Conservation (phyloP, 2,113 vertebrate genomes). For the Marmota flaviventris region DNA sequence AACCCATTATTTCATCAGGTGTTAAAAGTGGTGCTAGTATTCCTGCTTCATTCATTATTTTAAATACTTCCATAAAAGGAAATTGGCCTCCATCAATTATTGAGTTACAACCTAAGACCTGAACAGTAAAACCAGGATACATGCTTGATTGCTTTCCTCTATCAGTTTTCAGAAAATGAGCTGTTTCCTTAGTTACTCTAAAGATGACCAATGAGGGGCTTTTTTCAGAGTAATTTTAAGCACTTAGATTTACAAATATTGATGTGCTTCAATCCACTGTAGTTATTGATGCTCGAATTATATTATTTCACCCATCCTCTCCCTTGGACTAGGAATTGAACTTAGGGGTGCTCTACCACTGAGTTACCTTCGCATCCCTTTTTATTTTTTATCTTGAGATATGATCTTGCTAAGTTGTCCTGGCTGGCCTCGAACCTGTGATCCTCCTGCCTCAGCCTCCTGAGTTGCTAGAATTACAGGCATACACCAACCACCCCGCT, state of each 20-base stretch:
- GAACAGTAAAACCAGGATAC: neutral
- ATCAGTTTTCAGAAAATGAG: neutral
- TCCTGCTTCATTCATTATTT: neutral
- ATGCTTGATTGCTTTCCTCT: neutral
- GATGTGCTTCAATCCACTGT: neutral
- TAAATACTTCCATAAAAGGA: constrained; percentile 11
- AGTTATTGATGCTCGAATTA: neutral
- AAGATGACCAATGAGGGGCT: neutral
- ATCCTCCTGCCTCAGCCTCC: neutral
- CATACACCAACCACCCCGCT: too few species aligned
- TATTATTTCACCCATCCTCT: neutral
- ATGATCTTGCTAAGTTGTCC: neutral
- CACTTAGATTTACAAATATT: neutral
- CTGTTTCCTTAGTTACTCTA: neutral
- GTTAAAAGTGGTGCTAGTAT: neutral
- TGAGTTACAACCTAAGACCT: neutral
- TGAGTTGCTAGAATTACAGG: neutral
- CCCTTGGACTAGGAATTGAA: neutral
- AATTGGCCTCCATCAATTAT: neutral
- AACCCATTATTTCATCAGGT: neutral
- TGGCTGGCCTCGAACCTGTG: neutral
- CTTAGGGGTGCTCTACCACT: neutral
- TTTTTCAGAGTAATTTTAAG: neutral
- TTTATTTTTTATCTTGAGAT: neutral
- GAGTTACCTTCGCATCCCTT: neutral